phyloP scores from a whole-genome alignment of 1,140 invertebrate genomes.

The Bombus vancouverensis region DNA sequence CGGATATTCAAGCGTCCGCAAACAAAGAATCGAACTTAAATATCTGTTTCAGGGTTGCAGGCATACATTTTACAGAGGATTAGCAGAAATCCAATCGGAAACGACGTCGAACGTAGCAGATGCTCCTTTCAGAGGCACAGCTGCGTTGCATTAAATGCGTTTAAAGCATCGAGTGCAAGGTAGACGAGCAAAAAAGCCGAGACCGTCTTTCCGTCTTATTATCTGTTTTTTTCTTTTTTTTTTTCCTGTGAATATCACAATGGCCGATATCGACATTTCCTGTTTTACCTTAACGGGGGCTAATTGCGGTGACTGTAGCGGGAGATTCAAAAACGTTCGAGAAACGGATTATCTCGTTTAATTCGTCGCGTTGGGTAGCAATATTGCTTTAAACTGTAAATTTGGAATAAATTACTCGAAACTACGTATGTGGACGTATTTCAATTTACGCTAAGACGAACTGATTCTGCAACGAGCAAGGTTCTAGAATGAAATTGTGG shows the following conservation, averaged over 20 bases:
- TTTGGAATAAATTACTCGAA: no score
- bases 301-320: background rate
- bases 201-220: background rate
- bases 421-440: no score
- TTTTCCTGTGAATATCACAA: background rate
- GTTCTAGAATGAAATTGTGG: no score
- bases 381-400: no score
- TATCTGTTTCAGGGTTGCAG: accelerated
- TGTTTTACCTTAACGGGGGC: no score
- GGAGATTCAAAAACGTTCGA: background rate
- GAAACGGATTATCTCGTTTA: no score
- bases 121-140: background rate
- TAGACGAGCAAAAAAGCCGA: background rate
- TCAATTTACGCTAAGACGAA: no score
- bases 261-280: background rate
- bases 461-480: no score
- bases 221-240: background rate
- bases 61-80: background rate
- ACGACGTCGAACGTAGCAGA: background rate
- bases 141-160: background rate
- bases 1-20: accelerated
- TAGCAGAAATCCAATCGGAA: background rate
- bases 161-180: background rate
- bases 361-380: no score
- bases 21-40: background rate